Evolutionary conservation across 1,140 invertebrate genomes (phyloP).

Genomic region (Pseudomyrmex dendroicus): DNA sequence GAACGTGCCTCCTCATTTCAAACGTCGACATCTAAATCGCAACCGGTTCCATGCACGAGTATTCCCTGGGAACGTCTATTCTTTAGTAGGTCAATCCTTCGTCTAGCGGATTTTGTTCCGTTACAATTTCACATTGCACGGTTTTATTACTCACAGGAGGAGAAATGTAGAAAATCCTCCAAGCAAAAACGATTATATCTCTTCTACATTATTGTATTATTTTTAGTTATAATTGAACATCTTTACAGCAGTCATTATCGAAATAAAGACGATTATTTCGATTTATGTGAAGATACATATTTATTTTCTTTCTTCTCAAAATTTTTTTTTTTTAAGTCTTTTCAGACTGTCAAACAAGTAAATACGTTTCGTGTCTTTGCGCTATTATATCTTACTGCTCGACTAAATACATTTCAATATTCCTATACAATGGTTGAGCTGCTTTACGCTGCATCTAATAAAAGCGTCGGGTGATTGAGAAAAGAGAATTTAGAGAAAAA

Average conservation of each 20-base stretch:
- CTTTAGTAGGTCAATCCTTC: slow-evolving; percentile 43
- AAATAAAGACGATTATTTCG: too few species aligned
- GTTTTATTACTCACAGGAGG: too few species aligned
- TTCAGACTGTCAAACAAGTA: too few species aligned
- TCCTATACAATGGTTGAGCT: not conserved
- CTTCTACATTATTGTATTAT: too few species aligned
- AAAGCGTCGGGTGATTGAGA: not conserved
- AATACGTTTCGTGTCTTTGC: too few species aligned
- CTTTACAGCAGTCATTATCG: too few species aligned
- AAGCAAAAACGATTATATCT: too few species aligned
- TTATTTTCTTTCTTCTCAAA: too few species aligned
- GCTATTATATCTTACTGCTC: not conserved
- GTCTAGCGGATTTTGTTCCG: not conserved
- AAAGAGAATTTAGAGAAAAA: not conserved
- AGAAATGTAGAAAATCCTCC: too few species aligned
- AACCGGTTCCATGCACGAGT: slow-evolving; percentile 8
- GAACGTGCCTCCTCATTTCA: slow-evolving; percentile 39
- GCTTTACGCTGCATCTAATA: not conserved
- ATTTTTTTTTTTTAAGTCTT: too few species aligned
- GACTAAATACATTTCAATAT: not conserved
- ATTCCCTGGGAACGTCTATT: slow-evolving; percentile 31
- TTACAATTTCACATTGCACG: slow-evolving; percentile 23
- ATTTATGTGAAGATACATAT: too few species aligned
- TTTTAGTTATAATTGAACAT: too few species aligned
- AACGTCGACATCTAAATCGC: slow-evolving; percentile 49